These are phyloP conservation scores for Epinephelus moara DNA, from an alignment of 2,113 vertebrate species.

Conservation along the genomic window DNA sequence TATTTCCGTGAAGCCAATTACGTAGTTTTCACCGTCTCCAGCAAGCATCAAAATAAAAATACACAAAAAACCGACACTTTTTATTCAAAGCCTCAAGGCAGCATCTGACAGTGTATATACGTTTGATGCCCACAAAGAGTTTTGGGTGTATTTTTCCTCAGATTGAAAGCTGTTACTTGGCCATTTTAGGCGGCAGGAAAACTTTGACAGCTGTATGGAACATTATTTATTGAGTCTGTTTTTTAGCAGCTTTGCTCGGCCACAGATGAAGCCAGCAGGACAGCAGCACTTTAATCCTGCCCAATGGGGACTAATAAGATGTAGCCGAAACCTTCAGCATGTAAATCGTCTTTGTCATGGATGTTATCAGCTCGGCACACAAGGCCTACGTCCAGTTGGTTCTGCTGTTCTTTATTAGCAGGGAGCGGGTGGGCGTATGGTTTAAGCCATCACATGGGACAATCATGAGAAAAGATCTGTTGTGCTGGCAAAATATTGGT, in stretches of 20 bases:
- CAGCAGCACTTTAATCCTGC: conserved; percentile 51
- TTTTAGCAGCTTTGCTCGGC: conserved; percentile 46
- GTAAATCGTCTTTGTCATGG: conserved; percentile 37
- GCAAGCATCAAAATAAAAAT: conserved; percentile 8
- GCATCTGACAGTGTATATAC: neutral
- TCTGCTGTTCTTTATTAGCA: conserved; percentile 3
- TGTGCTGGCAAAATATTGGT: neutral
- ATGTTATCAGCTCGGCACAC: conserved; percentile 48
- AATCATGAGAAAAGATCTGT: neutral
- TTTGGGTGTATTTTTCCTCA: neutral
- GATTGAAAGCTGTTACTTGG: neutral
- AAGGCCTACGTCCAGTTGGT: neutral
- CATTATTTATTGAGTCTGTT: conserved; percentile 1
- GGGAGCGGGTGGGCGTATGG: neutral
- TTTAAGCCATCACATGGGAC: neutral
- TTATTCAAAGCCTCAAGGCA: neutral
- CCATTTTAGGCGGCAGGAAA: neutral
- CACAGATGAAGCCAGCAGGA: conserved; percentile 27
- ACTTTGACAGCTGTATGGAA: conserved; percentile 17
- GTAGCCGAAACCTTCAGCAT: conserved; percentile 28
- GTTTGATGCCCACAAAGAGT: conserved; percentile 18
- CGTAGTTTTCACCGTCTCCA: neutral
- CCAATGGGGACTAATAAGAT: conserved; percentile 44
- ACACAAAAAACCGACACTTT: neutral
- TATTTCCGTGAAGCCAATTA: neutral